Evolutionary conservation across 2,113 vertebrate genomes (phyloP), one percentile per base, ranked within the genome.

Genomic region (Leuciscus idus): DNA sequence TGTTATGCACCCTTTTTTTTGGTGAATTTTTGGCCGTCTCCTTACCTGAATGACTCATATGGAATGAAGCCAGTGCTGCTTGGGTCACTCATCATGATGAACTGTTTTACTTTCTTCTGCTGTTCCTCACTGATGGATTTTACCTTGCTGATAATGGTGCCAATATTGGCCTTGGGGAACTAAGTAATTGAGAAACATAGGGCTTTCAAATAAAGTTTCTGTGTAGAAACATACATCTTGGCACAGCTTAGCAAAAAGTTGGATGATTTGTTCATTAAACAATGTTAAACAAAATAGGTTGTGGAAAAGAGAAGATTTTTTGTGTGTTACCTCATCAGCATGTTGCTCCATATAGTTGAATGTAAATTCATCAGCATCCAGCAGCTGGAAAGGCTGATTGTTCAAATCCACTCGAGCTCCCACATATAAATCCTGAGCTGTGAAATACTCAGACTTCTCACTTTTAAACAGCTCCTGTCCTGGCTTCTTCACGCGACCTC

Each of bases 311-410:
- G 11, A 85, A 59, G 19, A 55, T 26, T 26, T 30, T 23, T 2
- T 50, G 23, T 23, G 64, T 73, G 87, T 89, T 87, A 98, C 98
- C 96, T 96, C 96, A 86, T 97, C 91, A 72, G 93, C 86, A 91
- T 97, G 94, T 75, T 91, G 93, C 92, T 99, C 97, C 97, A 98
- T 98, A 91, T 97, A 98, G 75, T 86, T 95, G 78, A 97, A 93
- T 0, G 96, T 96, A 91, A 97, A 98, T 61, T 97, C 96, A 88
- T 99, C 97, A 10, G 96, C 96, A 88, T 94, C 95, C 79, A 97
- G 89, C 85, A 99, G 89, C 85, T 91, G 86, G 91, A 99, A 98
- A 61, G 90, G 61, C 85, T 94, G 92, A 33, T 94, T 95, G 91
- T 96, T 95, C 89, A 99, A 84, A 84, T 91, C 94, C 87, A 99